A percentile compares a stretch with the other conserved stretches of the same genome.
These are phyloP conservation scores for Monochamus saltuarius DNA, from an alignment of 1,140 invertebrate genomes.

Conservation along the genomic window DNA sequence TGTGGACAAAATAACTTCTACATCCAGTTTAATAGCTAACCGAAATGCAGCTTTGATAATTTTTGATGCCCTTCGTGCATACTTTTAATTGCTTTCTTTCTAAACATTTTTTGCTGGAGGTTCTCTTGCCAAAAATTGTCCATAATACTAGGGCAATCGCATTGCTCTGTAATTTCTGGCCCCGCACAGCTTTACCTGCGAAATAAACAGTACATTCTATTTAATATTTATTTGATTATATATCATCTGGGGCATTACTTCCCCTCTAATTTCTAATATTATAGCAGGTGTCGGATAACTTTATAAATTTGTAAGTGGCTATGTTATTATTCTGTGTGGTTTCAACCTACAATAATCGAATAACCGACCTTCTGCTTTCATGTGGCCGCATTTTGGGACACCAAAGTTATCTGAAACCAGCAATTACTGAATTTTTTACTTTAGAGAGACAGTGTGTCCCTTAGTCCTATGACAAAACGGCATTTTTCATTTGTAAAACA, in stretches of 20 bases:
- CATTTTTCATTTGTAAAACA: background rate
- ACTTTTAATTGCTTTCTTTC: too few relatives aligned
- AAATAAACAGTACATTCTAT: slow-evolving; percentile 15
- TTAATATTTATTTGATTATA: slow-evolving; percentile 21
- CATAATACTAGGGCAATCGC: too few relatives aligned
- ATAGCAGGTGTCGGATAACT: slow-evolving; percentile 21
- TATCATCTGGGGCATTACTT: slow-evolving; percentile 17
- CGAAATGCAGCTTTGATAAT: too few relatives aligned
- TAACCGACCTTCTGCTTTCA: slow-evolving; percentile 5
- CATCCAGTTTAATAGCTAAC: too few relatives aligned
- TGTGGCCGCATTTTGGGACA: slow-evolving; percentile 10
- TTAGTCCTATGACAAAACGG: background rate
- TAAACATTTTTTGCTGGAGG: too few relatives aligned
- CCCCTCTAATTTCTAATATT: slow-evolving; percentile 21
- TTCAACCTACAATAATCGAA: slow-evolving; percentile 20
- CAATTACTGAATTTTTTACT: slow-evolving; percentile 1
- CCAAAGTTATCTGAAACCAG: background rate
- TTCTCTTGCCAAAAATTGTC: too few relatives aligned
- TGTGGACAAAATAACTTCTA: too few relatives aligned
- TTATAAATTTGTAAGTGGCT: slow-evolving; percentile 14
- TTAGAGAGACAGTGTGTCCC: too few relatives aligned
- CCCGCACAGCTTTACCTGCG: slow-evolving; percentile 10
- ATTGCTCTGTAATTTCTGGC: slow-evolving; percentile 2
- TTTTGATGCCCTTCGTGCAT: too few relatives aligned
- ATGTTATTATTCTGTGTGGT: slow-evolving; percentile 13